Conservation (phyloP, 2,113 vertebrate species). For the Caloenas nicobarica region DNA sequence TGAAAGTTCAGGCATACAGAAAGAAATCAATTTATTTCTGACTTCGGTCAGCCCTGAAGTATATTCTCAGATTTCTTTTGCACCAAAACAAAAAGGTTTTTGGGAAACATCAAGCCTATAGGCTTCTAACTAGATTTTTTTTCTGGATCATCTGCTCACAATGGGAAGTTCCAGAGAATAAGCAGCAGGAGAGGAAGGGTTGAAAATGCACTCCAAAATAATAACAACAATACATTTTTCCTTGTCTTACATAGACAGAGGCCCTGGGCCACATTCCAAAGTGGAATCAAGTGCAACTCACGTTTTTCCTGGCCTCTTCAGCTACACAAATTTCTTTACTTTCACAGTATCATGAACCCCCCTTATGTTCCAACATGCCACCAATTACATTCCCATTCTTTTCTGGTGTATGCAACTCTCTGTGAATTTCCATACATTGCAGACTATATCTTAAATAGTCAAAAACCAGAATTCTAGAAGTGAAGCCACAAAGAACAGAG, state of each 20-base stretch:
- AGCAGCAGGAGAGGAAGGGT: neutral
- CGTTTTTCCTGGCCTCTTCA: neutral
- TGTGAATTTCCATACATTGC: neutral
- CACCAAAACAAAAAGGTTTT: neutral
- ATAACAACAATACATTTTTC: neutral
- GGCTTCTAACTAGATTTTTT: neutral
- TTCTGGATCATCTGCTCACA: neutral
- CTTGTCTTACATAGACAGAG: neutral
- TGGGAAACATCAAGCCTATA: neutral
- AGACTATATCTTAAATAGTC: neutral
- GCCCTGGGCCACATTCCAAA: neutral
- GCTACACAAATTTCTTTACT: neutral
- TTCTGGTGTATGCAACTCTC: neutral
- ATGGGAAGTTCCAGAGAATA: neutral
- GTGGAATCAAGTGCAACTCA: neutral
- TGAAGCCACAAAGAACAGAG: neutral
- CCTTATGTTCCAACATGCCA: neutral
- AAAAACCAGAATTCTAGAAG: neutral
- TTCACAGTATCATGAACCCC: neutral
- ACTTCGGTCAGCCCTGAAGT: neutral
- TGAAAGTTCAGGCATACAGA: accelerated
- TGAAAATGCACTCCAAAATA: neutral
- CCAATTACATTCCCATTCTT: neutral
- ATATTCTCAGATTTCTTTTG: neutral
- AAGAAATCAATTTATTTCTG: neutral